Base-by-base conservation (phyloP, 2,888 invertebrate species). In the Microdon myrmicae region DNA sequence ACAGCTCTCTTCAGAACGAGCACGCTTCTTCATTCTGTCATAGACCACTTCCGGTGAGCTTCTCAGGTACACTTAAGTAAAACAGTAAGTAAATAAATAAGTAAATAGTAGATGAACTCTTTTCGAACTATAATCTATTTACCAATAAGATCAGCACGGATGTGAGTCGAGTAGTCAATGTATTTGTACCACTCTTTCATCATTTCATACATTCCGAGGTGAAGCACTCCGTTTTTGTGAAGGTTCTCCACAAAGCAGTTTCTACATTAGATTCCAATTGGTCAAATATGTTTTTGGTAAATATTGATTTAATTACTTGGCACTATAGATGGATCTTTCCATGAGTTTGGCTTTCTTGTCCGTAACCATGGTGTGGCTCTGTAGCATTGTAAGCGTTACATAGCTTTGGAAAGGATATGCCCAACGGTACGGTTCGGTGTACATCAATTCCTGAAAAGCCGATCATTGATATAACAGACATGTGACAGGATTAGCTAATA, bases 401-500 rank as follows among this genome's bases (percentile, higher is more conserved):
- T 95, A 94, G 0, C 90, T 89, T 81, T 96, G 95, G 78, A 96
- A 95, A 25, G 92, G 85, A 81, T 90, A 88, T 28, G 90, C 86
- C 90, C 94, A 94, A 72, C 90, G 86, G 1, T 83, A 74, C 3
- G 92, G 90, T 73, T 95, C 89, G 71, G 87, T 86, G 80, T 96
- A 96, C 89, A 96, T 89, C 64, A 94, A 78, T 55, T 92, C 92
- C 90, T 85, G 29, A 16, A 12, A 12, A 29, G 2, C 2, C 4
- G 1, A 8, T 1, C 12, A 10, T 9, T 31, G 16, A 1, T 1
- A n/a, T 10, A 9, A 32, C 14, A 2, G 8, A 10, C 4, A 1
- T n/a, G n/a, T n/a, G n/a, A n/a, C n/a, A n/a, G n/a, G n/a, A n/a
- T n/a, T n/a, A 74, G 19, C 86, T 85, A 16, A 91, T 85, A 70